Conservation (phyloP, 1,140 invertebrate species). For the Teleopsis dalmanni region DNA sequence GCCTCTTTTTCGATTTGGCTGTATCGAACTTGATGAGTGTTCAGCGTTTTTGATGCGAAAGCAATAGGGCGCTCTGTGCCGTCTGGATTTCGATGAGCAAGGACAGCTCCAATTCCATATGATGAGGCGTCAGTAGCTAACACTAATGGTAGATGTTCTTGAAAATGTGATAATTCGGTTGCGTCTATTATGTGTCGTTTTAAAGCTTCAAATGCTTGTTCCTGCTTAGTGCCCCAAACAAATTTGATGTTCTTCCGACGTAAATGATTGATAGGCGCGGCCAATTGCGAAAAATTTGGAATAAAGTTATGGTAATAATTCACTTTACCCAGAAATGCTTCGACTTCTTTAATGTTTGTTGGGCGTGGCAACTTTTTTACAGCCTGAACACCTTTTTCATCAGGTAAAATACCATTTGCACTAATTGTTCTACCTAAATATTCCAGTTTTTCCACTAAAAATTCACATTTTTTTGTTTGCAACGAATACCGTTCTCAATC, state of each 20-base stretch:
- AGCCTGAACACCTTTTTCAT: conserved; percentile 13
- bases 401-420: conserved; percentile 18
- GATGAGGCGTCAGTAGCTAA: conserved; percentile 44
- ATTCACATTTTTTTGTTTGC: conserved; percentile 19
- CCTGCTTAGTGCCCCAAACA: conserved; percentile 18
- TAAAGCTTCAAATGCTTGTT: conserved; percentile 1
- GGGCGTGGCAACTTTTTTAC: conserved; percentile 23
- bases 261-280: conserved; percentile 20
- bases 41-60: conserved; percentile 46
- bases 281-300: conserved; percentile 21
- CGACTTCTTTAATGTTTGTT: conserved; percentile 28
- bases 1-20: conserved; percentile 50
- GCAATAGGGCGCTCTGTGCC: conserved; percentile 44
- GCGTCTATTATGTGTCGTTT: conserved; percentile 2
- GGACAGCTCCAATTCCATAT: conserved; percentile 45
- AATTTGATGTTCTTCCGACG: conserved; percentile 19
- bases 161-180: no score
- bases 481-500: conserved; percentile 10
- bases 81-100: conserved; percentile 39
- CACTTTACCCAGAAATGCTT: conserved; percentile 26
- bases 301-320: conserved; percentile 28
- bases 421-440: conserved; percentile 31
- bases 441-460: conserved; percentile 21
- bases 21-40: conserved; percentile 46
- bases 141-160: conserved; percentile 48